These are phyloP conservation scores for Cercopithecus mona DNA, from an alignment of 2,113 vertebrate genomes.

Conservation along the genomic window DNA sequence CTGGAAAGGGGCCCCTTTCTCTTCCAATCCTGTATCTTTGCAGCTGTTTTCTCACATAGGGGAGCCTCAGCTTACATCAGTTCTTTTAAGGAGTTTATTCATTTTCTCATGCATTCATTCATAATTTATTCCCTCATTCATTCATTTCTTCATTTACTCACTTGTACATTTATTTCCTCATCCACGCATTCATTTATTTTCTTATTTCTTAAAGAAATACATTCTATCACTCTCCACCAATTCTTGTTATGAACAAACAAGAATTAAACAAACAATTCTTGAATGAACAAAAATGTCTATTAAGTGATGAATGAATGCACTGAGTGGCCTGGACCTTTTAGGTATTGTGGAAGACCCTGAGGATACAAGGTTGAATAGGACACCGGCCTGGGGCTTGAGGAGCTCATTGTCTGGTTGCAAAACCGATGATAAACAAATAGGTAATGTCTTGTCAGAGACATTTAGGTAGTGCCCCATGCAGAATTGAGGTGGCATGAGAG, in stretches of 20 bases:
- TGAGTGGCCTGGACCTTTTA: not conserved
- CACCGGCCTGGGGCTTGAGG: fast-evolving
- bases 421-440: not conserved
- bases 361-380: no score
- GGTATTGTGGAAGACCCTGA: not conserved
- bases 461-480: fast-evolving
- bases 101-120: not conserved
- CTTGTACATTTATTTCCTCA: not conserved
- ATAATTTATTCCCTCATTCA: not conserved
- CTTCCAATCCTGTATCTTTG: conserved; percentile 21
- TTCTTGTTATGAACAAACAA: no score
- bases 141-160: not conserved
- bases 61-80: not conserved
- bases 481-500: fast-evolving
- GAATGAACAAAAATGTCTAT: not conserved
- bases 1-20: not conserved
- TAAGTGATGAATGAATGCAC: not conserved
- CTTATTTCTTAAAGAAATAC: not conserved
- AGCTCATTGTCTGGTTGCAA: not conserved
- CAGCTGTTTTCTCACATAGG: conserved; percentile 63
- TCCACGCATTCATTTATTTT: not conserved
- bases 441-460: not conserved
- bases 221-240: not conserved
- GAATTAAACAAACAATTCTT: not conserved
- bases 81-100: not conserved